phyloP scores from a whole-genome alignment of 2,797 vertebrate genomes.

The Etheostoma nigrum region DNA sequence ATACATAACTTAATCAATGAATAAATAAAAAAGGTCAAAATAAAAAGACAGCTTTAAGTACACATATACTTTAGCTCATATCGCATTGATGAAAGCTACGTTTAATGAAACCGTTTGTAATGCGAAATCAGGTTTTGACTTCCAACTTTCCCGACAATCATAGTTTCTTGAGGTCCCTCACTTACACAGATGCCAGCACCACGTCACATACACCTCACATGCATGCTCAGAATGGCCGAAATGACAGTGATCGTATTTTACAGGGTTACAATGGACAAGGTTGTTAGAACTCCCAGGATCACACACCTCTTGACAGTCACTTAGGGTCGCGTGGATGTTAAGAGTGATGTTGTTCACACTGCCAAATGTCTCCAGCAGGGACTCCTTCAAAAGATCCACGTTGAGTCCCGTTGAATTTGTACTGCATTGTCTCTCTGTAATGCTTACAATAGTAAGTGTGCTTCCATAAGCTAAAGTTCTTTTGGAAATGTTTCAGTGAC shows the following conservation, averaged over 20 bases:
- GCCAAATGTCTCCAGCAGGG: conserved; percentile 73
- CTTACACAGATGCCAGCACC: conserved; percentile 86
- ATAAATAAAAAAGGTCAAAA: conserved; percentile 51
- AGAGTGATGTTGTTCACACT: conserved; percentile 89
- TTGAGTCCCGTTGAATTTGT: conserved; percentile 62
- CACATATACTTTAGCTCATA: conserved; percentile 70
- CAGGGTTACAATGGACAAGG: conserved; percentile 87
- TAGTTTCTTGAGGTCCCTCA: conserved; percentile 85
- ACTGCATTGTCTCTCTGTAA: conserved; percentile 75
- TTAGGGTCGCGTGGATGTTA: conserved; percentile 83
- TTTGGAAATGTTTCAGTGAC: conserved; percentile 85
- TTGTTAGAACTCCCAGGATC: conserved; percentile 83
- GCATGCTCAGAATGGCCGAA: conserved; percentile 90
- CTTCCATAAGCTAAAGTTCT: conserved; percentile 78
- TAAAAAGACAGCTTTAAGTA: conserved; percentile 65
- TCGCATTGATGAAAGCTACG: conserved; percentile 74
- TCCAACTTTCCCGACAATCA: conserved; percentile 82
- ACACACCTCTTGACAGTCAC: conserved; percentile 90
- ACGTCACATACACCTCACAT: conserved; percentile 88
- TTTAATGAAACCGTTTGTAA: conserved; percentile 71
- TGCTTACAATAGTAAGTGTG: conserved; percentile 81
- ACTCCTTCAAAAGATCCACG: conserved; percentile 70
- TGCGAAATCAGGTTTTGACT: conserved; percentile 73
- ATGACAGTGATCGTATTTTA: conserved; percentile 88
- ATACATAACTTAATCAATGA: conserved; percentile 46